Conservation (phyloP, 2,113 vertebrate genomes). For the Heterochromis multidens region DNA sequence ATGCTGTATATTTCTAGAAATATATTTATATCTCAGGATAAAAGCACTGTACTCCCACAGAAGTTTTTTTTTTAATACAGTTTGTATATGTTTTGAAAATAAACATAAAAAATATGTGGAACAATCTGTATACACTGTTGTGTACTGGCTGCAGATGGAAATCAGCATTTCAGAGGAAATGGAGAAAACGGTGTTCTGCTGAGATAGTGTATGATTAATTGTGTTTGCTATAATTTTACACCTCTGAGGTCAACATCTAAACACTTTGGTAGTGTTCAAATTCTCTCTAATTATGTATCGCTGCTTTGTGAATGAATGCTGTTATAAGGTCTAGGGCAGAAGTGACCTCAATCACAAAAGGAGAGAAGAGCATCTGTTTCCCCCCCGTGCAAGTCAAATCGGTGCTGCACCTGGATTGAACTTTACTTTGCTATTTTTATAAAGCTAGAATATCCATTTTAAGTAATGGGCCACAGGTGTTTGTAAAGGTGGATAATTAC, state of each 20-base stretch:
- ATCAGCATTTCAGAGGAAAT: neutral
- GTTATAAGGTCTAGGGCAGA: neutral
- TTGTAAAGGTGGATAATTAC: neutral
- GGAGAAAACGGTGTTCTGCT: neutral
- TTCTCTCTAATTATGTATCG: neutral
- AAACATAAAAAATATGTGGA: neutral
- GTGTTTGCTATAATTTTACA: neutral
- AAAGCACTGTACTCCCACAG: neutral
- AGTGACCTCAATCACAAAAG: neutral
- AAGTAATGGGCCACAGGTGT: neutral
- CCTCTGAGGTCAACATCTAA: neutral
- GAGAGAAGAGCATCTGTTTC: neutral
- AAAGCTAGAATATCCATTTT: neutral
- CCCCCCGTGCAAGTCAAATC: rapidly evolving
- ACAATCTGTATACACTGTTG: neutral
- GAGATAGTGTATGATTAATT: neutral
- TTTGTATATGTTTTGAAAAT: constrained; percentile 18
- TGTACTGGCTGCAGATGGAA: neutral
- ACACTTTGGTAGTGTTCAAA: neutral
- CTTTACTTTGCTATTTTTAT: neutral
- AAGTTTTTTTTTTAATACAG: neutral
- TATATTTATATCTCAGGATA: constrained; percentile 34
- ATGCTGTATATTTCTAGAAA: neutral
- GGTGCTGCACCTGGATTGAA: neutral
- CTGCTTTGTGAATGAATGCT: neutral